phyloP scores from a whole-genome alignment of 1,140 invertebrate species.

The Leptopilina clavipes region DNA sequence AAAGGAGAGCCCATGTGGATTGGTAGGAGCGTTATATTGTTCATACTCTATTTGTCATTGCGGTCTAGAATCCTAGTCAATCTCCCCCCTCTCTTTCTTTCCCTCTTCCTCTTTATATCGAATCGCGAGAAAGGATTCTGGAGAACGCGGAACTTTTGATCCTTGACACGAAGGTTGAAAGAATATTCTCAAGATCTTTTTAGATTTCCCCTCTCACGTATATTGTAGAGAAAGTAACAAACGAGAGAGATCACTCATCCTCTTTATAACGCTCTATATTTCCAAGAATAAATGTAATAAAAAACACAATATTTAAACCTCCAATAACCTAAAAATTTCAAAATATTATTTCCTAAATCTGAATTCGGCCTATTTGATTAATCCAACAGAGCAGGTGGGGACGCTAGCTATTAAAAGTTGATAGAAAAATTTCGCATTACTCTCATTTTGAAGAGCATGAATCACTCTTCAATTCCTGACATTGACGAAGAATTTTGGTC shows the following conservation, averaged over 20 bases:
- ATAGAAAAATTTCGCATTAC: no score
- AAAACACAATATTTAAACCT: no score
- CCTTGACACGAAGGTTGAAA: conserved; percentile 32
- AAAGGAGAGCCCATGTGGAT: conserved; percentile 28
- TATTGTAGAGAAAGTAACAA: conserved; percentile 28
- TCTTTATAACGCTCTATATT: conserved; percentile 7
- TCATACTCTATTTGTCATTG: conserved; percentile 53
- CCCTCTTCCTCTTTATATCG: no score
- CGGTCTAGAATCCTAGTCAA: conserved; percentile 40
- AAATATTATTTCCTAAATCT: no score
- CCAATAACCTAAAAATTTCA: no score
- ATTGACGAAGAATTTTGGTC: no score
- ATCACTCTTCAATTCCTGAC: no score
- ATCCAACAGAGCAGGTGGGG: no score
- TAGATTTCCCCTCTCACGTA: conserved; percentile 6
- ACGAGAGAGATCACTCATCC: not conserved
- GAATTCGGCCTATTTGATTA: no score
- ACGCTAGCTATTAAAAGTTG: no score
- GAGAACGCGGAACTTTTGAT: conserved; percentile 28
- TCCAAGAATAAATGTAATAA: not conserved
- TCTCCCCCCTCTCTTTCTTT: not conserved
- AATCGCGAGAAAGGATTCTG: conserved; percentile 11
- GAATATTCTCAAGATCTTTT: not conserved
- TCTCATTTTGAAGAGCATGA: no score
- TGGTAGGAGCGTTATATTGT: conserved; percentile 39